phyloP scores from a whole-genome alignment of 1,140 invertebrate species.

The Triops longicaudatus region DNA sequence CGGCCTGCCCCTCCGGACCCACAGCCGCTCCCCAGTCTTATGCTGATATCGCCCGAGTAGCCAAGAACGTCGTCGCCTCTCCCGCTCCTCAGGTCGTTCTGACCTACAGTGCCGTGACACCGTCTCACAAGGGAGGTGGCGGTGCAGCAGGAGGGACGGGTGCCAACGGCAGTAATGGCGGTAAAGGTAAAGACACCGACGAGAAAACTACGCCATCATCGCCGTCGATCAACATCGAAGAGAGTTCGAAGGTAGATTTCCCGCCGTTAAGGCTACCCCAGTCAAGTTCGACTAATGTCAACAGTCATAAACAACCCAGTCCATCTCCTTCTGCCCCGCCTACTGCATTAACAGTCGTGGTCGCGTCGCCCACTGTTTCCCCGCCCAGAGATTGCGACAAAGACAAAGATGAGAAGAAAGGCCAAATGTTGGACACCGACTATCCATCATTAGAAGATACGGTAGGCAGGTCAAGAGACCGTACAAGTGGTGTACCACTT shows the following conservation, averaged over 20 bases:
- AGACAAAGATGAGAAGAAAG: background rate
- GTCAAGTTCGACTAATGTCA: background rate
- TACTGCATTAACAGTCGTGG: background rate
- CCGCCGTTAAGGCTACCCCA: background rate
- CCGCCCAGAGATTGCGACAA: background rate
- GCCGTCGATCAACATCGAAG: background rate
- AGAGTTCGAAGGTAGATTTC: background rate
- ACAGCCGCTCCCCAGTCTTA: constrained; percentile 21
- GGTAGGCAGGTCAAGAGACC: background rate
- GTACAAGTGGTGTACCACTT: background rate
- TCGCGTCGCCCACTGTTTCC: background rate
- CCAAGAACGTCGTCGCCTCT: background rate
- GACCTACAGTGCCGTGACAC: background rate
- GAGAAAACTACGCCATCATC: background rate
- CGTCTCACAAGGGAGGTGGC: background rate
- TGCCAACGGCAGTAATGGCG: background rate
- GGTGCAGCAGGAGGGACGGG: background rate
- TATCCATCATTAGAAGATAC: background rate
- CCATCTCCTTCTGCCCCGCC: background rate
- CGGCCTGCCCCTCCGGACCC: constrained; percentile 24
- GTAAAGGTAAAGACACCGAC: background rate
- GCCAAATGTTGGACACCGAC: background rate
- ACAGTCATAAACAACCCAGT: background rate
- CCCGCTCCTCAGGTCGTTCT: background rate
- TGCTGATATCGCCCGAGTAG: constrained; percentile 24